Evolutionary conservation across 2,113 vertebrate species (phyloP).

Genomic region (Lepisosteus oculatus): DNA sequence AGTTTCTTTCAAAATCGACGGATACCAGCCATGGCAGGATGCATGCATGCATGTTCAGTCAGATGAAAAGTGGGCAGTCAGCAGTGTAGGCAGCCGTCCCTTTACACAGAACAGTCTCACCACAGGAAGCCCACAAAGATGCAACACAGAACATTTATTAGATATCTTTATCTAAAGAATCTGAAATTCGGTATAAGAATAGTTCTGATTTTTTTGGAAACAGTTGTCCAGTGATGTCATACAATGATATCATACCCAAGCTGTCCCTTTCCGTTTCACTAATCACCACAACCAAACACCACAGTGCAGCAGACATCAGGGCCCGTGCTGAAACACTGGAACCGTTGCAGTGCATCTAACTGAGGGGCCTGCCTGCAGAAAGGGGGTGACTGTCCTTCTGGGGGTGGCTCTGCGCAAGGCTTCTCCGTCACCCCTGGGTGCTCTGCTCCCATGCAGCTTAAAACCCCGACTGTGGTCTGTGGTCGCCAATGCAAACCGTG

Average conservation of each 20-base stretch:
- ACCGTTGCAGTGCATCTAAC: too few species aligned
- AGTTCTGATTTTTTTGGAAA: slow-evolving; percentile 41
- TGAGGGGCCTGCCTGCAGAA: too few species aligned
- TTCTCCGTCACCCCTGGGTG: too few species aligned
- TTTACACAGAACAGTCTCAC: slow-evolving; percentile 30
- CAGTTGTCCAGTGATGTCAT: slow-evolving; percentile 30
- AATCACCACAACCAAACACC: slow-evolving; percentile 20
- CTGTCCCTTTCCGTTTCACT: slow-evolving; percentile 26
- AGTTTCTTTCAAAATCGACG: too few species aligned
- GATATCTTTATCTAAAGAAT: slow-evolving; percentile 57
- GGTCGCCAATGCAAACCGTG: too few species aligned
- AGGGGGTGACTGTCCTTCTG: too few species aligned
- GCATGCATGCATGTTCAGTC: too few species aligned
- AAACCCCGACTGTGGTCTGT: too few species aligned
- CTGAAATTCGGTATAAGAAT: slow-evolving; percentile 71
- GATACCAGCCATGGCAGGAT: too few species aligned
- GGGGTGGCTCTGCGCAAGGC: too few species aligned
- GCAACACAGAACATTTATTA: slow-evolving; percentile 61
- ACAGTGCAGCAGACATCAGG: slow-evolving; percentile 35
- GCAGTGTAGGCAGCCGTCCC: background rate
- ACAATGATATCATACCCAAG: slow-evolving; percentile 50
- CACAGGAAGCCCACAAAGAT: slow-evolving; percentile 61
- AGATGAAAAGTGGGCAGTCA: too few species aligned
- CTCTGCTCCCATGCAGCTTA: too few species aligned
- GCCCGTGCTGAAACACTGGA: background rate